phyloP scores from a whole-genome alignment of 2,888 invertebrate genomes.

The Oconnorella tubifera region DNA sequence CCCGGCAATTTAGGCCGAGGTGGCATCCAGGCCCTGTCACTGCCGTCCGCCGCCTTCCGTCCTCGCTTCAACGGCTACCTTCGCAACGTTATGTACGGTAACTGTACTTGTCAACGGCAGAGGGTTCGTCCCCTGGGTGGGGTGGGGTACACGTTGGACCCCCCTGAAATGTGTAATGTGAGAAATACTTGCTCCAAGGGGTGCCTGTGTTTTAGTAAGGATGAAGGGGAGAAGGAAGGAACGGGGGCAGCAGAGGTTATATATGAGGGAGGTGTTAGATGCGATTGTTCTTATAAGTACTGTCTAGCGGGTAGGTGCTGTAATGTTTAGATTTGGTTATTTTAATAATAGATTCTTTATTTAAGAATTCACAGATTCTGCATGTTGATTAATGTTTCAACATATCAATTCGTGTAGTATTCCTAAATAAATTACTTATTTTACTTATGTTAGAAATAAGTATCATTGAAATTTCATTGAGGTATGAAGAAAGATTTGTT shows the following conservation, averaged over 20 bases:
- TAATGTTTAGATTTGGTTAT: too few species aligned
- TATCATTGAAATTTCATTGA: too few species aligned
- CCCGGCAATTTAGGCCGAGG: conserved; percentile 35
- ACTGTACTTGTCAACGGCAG: conserved; percentile 47
- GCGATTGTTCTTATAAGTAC: conserved; percentile 42
- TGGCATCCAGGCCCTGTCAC: conserved; percentile 37
- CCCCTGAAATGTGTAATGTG: conserved; percentile 41
- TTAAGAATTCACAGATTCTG: background rate
- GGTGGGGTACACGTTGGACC: conserved; percentile 29
- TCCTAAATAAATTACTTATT: too few species aligned
- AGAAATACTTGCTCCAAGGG: conserved; percentile 42
- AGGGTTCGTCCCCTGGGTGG: conserved; percentile 40
- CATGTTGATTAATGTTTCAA: too few species aligned
- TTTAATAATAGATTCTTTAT: background rate
- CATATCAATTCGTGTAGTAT: too few species aligned
- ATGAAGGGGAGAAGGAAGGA: conserved; percentile 7
- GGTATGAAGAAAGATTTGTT: too few species aligned
- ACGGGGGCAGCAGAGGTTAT: background rate
- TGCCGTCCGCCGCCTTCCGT: conserved; percentile 40
- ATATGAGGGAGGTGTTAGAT: conserved; percentile 40
- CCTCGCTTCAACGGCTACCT: conserved; percentile 42
- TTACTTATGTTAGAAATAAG: too few species aligned
- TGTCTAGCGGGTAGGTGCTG: conserved; percentile 46
- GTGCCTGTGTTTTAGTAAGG: conserved; percentile 45
- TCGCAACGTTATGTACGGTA: conserved; percentile 50